Percentiles rank a stretch among this genome's conserved stretches.
Conservation (phyloP, 1,140 invertebrate genomes). For the Danaus plexippus region DNA sequence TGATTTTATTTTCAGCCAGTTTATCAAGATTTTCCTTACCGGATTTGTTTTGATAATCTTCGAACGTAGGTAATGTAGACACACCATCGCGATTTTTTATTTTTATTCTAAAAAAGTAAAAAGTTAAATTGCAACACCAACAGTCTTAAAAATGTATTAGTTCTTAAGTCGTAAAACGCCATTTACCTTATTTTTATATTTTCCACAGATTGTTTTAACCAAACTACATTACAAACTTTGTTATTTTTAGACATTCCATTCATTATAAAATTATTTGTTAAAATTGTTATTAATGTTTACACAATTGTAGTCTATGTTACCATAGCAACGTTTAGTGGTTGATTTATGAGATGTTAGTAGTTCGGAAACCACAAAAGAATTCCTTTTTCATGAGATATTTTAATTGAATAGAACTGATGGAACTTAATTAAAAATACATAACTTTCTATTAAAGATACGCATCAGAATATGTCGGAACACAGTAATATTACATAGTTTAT, state of each 20-base stretch:
- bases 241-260: conserved; percentile 44
- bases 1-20: conserved; percentile 20
- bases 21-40: conserved; percentile 24
- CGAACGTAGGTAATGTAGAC: conserved; percentile 50
- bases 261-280: conserved; percentile 27
- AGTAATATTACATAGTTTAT: too few relatives aligned
- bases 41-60: conserved; percentile 37
- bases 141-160: conserved; percentile 1
- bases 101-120: conserved; percentile 37
- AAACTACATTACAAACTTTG: conserved; percentile 45
- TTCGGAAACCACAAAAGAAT: too few relatives aligned
- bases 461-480: too few relatives aligned
- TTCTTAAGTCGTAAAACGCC: not conserved
- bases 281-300: too few relatives aligned
- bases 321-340: too few relatives aligned
- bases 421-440: too few relatives aligned
- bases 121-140: not conserved
- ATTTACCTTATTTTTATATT: conserved; percentile 48
- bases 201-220: conserved; percentile 41
- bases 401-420: too few relatives aligned
- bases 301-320: too few relatives aligned
- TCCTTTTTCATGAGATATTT: too few relatives aligned
- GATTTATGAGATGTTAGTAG: too few relatives aligned
- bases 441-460: too few relatives aligned
- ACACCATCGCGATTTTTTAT: conserved; percentile 46